These are phyloP conservation scores for Drosophila prolongata DNA, from an alignment of 2,888 invertebrate species.

Conservation along the genomic window DNA sequence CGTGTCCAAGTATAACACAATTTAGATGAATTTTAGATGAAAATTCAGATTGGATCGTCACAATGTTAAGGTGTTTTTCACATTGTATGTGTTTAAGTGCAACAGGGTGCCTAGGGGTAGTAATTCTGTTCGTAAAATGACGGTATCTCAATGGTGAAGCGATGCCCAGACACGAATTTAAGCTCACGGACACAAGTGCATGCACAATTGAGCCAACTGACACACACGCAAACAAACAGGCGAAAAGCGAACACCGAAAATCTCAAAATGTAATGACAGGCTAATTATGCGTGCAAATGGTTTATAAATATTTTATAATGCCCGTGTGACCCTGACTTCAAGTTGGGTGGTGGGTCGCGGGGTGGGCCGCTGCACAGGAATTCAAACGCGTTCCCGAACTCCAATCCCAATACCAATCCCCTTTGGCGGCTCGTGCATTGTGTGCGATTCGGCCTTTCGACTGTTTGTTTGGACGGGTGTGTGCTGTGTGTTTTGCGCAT, in stretches of 20 bases:
- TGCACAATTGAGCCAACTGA: constrained; percentile 19
- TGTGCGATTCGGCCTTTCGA: constrained; percentile 60
- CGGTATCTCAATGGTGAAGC: neutral
- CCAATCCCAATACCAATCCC: neutral
- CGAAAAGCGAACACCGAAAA: constrained; percentile 45
- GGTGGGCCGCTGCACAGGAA: neutral
- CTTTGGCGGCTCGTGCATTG: constrained; percentile 7
- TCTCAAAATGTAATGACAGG: constrained; percentile 82
- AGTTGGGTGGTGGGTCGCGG: constrained; percentile 23
- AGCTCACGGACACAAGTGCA: constrained; percentile 8
- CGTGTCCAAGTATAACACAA: too few relatives aligned
- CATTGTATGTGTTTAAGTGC: neutral
- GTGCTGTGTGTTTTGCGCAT: constrained; percentile 74
- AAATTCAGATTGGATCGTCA: too few relatives aligned
- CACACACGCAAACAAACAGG: constrained; percentile 13
- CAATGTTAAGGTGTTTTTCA: too few relatives aligned
- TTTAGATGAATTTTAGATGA: too few relatives aligned
- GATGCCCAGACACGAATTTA: constrained; percentile 10
- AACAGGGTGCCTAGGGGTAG: neutral
- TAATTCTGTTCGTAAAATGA: neutral
- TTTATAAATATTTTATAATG: constrained; percentile 82
- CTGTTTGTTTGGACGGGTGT: constrained; percentile 36
- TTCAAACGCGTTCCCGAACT: constrained; percentile 3
- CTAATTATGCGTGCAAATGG: constrained; percentile 84
- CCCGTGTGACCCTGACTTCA: constrained; percentile 57